Conservation (phyloP, 1,140 invertebrate species). For the Centruroides sculpturatus region DNA sequence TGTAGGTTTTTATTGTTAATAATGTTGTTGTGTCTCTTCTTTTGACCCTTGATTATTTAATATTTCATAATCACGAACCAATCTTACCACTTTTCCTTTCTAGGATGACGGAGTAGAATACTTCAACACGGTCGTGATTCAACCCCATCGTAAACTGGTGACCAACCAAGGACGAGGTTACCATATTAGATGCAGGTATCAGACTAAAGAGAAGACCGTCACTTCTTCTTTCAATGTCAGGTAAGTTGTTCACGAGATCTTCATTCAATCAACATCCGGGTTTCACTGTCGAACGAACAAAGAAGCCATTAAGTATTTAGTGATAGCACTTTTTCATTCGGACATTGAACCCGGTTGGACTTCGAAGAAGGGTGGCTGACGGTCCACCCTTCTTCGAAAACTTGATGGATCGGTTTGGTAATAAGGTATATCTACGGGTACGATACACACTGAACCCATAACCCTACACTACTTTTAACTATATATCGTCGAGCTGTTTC, state of each 20-base stretch:
- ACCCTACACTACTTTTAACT: too few relatives aligned
- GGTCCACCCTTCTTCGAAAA: too few relatives aligned
- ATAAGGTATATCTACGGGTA: too few relatives aligned
- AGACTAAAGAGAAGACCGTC: slow-evolving; percentile 52
- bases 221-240: slow-evolving; percentile 41
- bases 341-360: too few relatives aligned
- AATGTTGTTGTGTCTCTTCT: background rate
- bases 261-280: too few relatives aligned
- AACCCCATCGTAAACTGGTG: slow-evolving; percentile 79
- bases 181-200: slow-evolving; percentile 70
- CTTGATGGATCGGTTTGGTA: too few relatives aligned
- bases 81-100: slow-evolving; percentile 8
- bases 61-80: background rate
- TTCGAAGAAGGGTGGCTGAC: too few relatives aligned
- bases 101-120: slow-evolving; percentile 83
- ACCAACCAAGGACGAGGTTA: slow-evolving; percentile 80
- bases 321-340: too few relatives aligned
- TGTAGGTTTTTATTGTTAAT: background rate
- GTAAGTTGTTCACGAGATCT: slow-evolving; percentile 25
- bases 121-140: slow-evolving; percentile 83
- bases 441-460: too few relatives aligned
- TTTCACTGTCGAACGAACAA: too few relatives aligned
- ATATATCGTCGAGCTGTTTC: too few relatives aligned
- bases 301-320: too few relatives aligned
- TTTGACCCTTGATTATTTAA: background rate